phyloP scores from a whole-genome alignment of 2,888 invertebrate genomes.

The Tuta absoluta region DNA sequence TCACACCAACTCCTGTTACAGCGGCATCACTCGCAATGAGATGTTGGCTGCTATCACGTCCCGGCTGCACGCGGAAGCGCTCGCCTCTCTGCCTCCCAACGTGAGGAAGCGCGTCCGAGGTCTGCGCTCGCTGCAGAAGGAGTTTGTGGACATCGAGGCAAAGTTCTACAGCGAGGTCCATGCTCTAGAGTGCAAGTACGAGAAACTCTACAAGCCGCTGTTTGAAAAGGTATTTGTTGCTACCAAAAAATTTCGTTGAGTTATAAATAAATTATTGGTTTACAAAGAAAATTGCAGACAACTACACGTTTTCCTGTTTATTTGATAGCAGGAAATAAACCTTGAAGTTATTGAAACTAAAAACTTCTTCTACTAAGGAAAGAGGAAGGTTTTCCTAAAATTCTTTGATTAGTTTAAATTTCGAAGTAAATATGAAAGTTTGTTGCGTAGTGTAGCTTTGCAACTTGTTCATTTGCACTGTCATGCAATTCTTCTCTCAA shows the following conservation, averaged over 20 bases:
- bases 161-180: constrained; percentile 97
- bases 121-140: constrained; percentile 92
- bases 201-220: constrained; percentile 87
- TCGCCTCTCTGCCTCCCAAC: constrained; percentile 85
- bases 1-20: constrained; percentile 33
- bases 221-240: constrained; percentile 85
- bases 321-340: too few species aligned
- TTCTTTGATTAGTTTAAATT: neutral
- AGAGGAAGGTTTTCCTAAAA: neutral
- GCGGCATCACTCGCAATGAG: constrained; percentile 77
- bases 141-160: constrained; percentile 92
- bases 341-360: too few species aligned
- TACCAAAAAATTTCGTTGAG: too few species aligned
- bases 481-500: neutral
- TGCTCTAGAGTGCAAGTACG: constrained; percentile 94
- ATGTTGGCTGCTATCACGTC: constrained; percentile 82
- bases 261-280: too few species aligned
- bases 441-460: neutral
- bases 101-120: constrained; percentile 92
- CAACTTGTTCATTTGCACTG: too few species aligned
- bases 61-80: constrained; percentile 80
- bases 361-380: neutral
- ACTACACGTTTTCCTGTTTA: too few species aligned
- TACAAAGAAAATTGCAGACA: neutral
- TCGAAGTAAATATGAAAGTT: constrained; percentile 6